Evolutionary conservation across 1,140 invertebrate species (phyloP).

Genomic region (Drosophila pallidifrons): DNA sequence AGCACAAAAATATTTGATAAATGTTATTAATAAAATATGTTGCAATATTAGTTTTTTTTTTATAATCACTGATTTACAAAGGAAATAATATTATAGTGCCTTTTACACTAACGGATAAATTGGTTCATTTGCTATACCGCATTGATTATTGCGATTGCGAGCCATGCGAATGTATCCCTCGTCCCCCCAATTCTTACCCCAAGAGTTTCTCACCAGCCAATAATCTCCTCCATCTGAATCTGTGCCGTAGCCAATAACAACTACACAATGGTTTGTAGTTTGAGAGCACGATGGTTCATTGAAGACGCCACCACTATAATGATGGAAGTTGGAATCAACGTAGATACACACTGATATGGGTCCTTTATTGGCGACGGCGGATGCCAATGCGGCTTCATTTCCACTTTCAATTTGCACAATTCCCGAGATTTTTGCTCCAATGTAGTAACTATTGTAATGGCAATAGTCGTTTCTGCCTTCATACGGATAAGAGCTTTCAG

Average conservation of each 20-base stretch:
- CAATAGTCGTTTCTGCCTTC: not conserved
- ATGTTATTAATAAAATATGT: no score
- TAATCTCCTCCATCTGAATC: conserved; percentile 83
- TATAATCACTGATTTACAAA: no score
- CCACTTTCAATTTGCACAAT: not conserved
- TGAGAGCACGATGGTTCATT: not conserved
- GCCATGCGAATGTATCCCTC: conserved; percentile 87
- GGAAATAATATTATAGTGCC: no score
- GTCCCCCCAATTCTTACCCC: conserved; percentile 86
- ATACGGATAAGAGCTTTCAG: conserved; percentile 6
- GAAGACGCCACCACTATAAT: conserved; percentile 2
- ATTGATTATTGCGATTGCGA: conserved; percentile 87
- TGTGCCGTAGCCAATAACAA: conserved; percentile 5
- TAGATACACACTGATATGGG: conserved; percentile 1
- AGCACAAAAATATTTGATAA: no score
- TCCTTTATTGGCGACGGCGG: conserved; percentile 5
- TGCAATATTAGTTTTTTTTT: no score
- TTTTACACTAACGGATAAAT: not conserved
- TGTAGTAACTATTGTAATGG: not conserved
- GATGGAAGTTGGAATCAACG: not conserved
- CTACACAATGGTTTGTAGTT: not conserved
- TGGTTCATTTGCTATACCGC: conserved; percentile 45
- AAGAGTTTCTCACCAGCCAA: conserved; percentile 88
- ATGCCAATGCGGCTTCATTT: conserved; percentile 1
- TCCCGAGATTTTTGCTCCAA: not conserved